Conservation (phyloP, 2,888 invertebrate species). For the Lydus trimaculatus region DNA sequence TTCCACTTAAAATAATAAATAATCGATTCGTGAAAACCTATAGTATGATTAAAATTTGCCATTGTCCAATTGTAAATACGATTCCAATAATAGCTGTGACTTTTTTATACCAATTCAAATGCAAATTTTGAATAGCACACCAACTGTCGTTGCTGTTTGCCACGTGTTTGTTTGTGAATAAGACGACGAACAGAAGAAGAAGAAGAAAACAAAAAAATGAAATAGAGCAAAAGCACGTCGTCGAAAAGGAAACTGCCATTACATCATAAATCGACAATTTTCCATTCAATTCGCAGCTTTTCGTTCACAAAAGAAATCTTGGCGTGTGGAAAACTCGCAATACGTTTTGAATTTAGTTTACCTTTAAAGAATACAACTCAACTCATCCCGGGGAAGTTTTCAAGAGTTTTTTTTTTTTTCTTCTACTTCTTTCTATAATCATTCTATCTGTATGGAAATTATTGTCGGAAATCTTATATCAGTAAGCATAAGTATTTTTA, state of each 20-base stretch:
- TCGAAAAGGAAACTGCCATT: constrained; percentile 38
- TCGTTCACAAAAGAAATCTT: constrained; percentile 49
- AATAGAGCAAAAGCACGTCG: not conserved
- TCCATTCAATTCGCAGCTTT: constrained; percentile 52
- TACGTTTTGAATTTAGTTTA: constrained; percentile 48
- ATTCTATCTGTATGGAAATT: constrained; percentile 46
- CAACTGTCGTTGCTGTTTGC: not conserved
- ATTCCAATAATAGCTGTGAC: too few species aligned
- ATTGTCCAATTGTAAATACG: too few species aligned
- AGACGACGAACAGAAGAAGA: constrained; percentile 26
- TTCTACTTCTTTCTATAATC: too few species aligned
- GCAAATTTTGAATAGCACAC: not conserved
- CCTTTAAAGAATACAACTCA: constrained; percentile 44
- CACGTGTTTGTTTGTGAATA: constrained; percentile 28
- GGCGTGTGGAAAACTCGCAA: constrained; percentile 48
- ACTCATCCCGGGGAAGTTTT: constrained; percentile 35
- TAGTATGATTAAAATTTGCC: too few species aligned
- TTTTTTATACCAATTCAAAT: not conserved
- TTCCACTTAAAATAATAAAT: not conserved
- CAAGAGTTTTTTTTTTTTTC: constrained; percentile 41
- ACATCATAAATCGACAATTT: constrained; percentile 55
- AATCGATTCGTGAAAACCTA: not conserved
- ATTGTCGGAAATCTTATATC: constrained; percentile 27
- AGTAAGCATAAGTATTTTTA: constrained; percentile 1
- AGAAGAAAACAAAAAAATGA: constrained; percentile 25